Conservation (phyloP, 2,888 invertebrate species). For the Chymomyza amoena region DNA sequence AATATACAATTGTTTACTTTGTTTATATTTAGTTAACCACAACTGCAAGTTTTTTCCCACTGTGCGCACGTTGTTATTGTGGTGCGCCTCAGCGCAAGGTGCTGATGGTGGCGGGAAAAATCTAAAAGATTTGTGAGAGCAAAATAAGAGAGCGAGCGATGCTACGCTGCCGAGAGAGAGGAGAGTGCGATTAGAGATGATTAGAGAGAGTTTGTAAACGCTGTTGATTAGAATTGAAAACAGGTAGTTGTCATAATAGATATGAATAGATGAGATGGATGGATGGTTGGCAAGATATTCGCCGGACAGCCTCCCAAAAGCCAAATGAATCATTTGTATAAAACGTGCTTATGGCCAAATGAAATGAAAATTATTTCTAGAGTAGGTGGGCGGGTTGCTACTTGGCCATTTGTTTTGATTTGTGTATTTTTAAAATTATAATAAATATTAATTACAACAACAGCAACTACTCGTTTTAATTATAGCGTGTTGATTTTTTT, state of each 20-base stretch:
- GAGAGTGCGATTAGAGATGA: background rate
- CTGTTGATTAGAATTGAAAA: constrained; percentile 62
- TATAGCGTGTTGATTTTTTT: background rate
- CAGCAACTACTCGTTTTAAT: background rate
- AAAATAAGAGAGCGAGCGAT: background rate
- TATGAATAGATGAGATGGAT: background rate
- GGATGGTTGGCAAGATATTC: background rate
- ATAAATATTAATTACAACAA: background rate
- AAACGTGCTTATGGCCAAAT: constrained; percentile 21
- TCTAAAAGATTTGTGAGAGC: constrained; percentile 47
- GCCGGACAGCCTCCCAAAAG: constrained; percentile 7
- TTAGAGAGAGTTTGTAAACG: constrained; percentile 13
- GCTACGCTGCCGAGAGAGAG: background rate
- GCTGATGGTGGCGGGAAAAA: constrained; percentile 69
- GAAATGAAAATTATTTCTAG: constrained; percentile 17
- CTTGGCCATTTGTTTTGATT: background rate
- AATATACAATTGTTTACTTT: background rate
- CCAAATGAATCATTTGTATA: constrained; percentile 27
- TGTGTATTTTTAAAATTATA: background rate
- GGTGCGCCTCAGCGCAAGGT: constrained; percentile 57
- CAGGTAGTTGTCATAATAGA: constrained; percentile 53
- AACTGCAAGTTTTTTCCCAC: constrained; percentile 27
- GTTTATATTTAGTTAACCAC: background rate
- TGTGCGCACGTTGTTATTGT: constrained; percentile 67
- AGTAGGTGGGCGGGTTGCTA: constrained; percentile 9